Evolutionary conservation across 2,888 invertebrate species (phyloP), one percentile per base, ranked within the genome.

Genomic region (Pocota personata): DNA sequence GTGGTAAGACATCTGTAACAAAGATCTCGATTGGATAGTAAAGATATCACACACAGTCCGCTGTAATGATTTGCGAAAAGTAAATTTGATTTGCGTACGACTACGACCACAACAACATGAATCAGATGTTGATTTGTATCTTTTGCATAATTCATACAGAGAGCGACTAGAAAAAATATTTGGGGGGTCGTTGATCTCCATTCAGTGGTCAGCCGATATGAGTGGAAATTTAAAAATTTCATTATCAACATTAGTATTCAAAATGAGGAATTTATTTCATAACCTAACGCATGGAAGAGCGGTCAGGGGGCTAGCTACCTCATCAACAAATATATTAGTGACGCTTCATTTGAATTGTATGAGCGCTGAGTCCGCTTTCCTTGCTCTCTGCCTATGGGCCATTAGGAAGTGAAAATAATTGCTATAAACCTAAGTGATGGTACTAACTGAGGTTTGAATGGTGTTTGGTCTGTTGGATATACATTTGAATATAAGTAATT

Each of bases 141-240:
- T 76, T 84, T 84, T 84, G 84, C 84, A 84, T 84, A 84, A 84
- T 84, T 76, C 46, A 71, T 73, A n/a, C n/a, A 82, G 37, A 30
- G 3, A 21, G 5, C 30, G 21, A 32, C 19, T 10, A 12, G 12
- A n/a, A 67, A 52, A 52, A 48, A 71, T 30, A 35, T 62, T 79
- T 32, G 48, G 19, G 24, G 62, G 62, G 60, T 78, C 79, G 55
- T 69, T 75, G 79, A 69, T 69, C 24, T 24, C 24, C 50, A 19
- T 46, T 12, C 48, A 8, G 32, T 24, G 32, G 32, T 57, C 12
- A 6, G 27, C 6, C 35, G 19, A 37, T 37, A 35, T 35, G 19
- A 57, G 16, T 57, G 19, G 14, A 60, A 12, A 50, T 50, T 52
- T 16, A 35, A 35, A 69, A 57, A 46, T 21, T 55, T 43, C 43